phyloP scores from a whole-genome alignment of 2,888 invertebrate species.

The Drosophila rubida region DNA sequence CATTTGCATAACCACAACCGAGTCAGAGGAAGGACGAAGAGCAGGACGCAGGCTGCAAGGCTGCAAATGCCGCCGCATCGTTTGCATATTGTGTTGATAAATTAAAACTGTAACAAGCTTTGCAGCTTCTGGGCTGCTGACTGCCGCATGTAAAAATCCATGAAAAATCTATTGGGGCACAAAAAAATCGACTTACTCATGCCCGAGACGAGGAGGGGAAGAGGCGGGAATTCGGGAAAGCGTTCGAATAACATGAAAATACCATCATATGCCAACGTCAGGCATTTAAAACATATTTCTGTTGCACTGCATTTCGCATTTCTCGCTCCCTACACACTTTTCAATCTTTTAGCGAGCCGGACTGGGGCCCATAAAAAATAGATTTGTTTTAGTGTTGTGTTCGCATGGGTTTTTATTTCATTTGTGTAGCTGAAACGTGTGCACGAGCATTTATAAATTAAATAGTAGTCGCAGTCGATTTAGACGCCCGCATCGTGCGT shows the following conservation, averaged over 20 bases:
- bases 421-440: constrained; percentile 29
- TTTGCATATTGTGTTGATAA: constrained; percentile 60
- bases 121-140: constrained; percentile 35
- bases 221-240: neutral
- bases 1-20: constrained; percentile 22
- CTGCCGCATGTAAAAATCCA: constrained; percentile 29
- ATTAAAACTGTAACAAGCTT: constrained; percentile 69
- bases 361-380: constrained; percentile 44
- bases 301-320: constrained; percentile 24
- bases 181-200: constrained; percentile 11
- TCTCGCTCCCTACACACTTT: constrained; percentile 32
- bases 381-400: constrained; percentile 33
- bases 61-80: constrained; percentile 18
- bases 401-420: constrained; percentile 11
- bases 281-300: constrained; percentile 62
- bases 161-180: constrained; percentile 36
- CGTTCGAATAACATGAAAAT: constrained; percentile 68
- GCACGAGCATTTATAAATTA: constrained; percentile 69
- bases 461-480: constrained; percentile 71
- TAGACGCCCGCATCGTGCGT: constrained; percentile 58
- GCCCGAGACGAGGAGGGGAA: neutral
- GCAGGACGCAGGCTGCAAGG: neutral
- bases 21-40: neutral
- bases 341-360: constrained; percentile 42
- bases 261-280: constrained; percentile 61